Evolutionary conservation across 2,888 invertebrate genomes (phyloP).

Genomic region (Stenichneumon culpator): DNA sequence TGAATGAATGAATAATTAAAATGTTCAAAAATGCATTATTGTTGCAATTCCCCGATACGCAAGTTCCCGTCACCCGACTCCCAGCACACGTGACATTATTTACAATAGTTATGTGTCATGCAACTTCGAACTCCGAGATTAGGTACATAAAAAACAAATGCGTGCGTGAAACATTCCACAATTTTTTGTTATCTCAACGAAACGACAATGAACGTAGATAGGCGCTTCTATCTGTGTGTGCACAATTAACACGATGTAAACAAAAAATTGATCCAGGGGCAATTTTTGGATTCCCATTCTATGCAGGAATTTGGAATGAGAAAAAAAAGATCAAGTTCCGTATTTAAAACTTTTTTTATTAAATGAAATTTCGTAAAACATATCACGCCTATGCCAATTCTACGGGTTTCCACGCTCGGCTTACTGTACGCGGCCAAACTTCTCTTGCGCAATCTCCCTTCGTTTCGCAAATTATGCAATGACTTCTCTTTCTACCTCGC

Average conservation of each 20-base stretch:
- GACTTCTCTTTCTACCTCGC: conserved; percentile 45
- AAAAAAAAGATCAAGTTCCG: not conserved
- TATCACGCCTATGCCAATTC: conserved; percentile 14
- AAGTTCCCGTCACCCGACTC: not conserved
- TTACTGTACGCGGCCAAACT: conserved; percentile 54
- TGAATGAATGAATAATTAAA: not conserved
- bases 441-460: conserved; percentile 61
- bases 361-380: conserved; percentile 6
- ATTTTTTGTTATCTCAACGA: not conserved
- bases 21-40: not conserved
- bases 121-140: not conserved
- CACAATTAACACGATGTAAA: not conserved
- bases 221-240: not conserved
- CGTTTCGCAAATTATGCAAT: conserved; percentile 68
- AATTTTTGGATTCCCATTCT: not conserved
- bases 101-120: conserved; percentile 1
- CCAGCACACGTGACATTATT: conserved; percentile 34
- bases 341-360: not conserved
- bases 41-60: not conserved
- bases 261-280: not conserved
- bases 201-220: conserved; percentile 17
- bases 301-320: not conserved
- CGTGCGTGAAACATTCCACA: conserved; percentile 2
- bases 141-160: not conserved
- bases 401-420: conserved; percentile 1